Conservation (phyloP, 2,888 invertebrate genomes). For the Anoncus sp. region DNA sequence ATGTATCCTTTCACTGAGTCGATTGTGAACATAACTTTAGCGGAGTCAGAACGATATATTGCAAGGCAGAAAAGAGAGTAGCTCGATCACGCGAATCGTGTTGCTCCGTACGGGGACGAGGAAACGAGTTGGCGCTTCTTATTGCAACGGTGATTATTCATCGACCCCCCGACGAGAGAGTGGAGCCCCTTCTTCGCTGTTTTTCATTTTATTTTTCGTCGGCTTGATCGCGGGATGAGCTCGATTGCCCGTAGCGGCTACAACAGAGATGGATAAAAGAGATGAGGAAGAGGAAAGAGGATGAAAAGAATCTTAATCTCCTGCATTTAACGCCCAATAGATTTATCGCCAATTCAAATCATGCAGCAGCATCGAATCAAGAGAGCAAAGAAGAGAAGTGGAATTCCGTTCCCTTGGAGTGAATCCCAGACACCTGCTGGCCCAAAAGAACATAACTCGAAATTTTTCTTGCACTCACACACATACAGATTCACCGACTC, state of each 20-base stretch:
- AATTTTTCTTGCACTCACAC: conserved; percentile 27
- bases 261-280: conserved; percentile 44
- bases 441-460: conserved; percentile 41
- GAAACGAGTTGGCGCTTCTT: conserved; percentile 65
- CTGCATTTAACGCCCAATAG: conserved; percentile 67
- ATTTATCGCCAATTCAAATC: conserved; percentile 68
- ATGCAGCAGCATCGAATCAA: conserved; percentile 47
- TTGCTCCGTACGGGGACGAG: conserved; percentile 43
- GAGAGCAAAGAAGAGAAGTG: conserved; percentile 37
- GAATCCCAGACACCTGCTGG: conserved; percentile 57
- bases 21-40: conserved; percentile 53
- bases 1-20: conserved; percentile 10
- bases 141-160: conserved; percentile 65
- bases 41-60: conserved; percentile 35
- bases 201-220: conserved; percentile 35
- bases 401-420: conserved; percentile 21
- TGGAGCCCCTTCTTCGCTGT: conserved; percentile 41
- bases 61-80: conserved; percentile 46
- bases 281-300: conserved; percentile 50
- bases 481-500: conserved; percentile 23
- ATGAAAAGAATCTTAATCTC: conserved; percentile 66
- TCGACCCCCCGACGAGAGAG: conserved; percentile 64
- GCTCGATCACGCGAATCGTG: conserved; percentile 55
- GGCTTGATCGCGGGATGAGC: conserved; percentile 49
- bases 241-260: conserved; percentile 44